Evolutionary conservation across 53 echinoderm and acorn worm genomes (phyloP).

Genomic region (Zoroaster sp.): DNA sequence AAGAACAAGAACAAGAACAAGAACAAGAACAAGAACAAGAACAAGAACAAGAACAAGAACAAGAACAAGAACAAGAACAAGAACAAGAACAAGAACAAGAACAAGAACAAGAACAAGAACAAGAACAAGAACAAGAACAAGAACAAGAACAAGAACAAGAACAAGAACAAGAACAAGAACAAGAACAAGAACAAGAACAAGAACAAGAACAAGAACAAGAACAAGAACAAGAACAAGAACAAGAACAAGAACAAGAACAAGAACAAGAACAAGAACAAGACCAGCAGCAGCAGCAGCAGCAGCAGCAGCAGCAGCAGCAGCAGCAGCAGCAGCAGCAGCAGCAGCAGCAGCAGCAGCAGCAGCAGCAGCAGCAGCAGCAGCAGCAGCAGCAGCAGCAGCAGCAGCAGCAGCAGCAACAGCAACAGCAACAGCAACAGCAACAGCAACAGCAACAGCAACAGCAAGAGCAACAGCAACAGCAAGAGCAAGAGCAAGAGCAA

Average conservation of each 20-base stretch:
- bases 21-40: not conserved
- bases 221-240: not conserved
- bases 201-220: not conserved
- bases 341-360: too few species aligned
- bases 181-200: not conserved
- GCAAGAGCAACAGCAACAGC: too few species aligned
- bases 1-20: not conserved
- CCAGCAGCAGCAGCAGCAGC: too few species aligned
- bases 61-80: not conserved
- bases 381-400: too few species aligned
- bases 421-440: too few species aligned
- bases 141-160: not conserved
- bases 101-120: not conserved
- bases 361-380: too few species aligned
- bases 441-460: too few species aligned
- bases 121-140: not conserved
- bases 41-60: not conserved
- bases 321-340: too few species aligned
- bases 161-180: not conserved
- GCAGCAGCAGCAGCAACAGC: too few species aligned
- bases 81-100: not conserved
- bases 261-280: too few species aligned
- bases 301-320: too few species aligned
- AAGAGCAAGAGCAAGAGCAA: too few species aligned
- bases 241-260: not conserved